These are phyloP conservation scores for Panthera tigris DNA, from an alignment of 2,113 vertebrate species.

Conservation along the genomic window DNA sequence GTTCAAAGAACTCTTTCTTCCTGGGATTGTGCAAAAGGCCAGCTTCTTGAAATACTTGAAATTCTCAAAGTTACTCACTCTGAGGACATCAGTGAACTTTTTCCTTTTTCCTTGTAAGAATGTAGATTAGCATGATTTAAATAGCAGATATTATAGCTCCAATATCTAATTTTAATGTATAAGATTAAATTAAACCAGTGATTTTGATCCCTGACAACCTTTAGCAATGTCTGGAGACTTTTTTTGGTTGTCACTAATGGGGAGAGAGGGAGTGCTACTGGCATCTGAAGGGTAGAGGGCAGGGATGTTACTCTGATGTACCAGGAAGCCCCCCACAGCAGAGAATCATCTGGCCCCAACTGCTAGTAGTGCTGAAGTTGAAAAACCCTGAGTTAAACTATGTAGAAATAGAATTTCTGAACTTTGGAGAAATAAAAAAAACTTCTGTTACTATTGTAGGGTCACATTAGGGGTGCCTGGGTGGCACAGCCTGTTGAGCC, in stretches of 20 bases:
- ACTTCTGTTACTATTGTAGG: background rate
- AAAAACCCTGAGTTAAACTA: background rate
- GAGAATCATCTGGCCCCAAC: background rate
- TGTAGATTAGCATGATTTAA: background rate
- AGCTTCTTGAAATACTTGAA: constrained; percentile 7
- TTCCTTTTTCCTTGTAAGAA: constrained; percentile 17
- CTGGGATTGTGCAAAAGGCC: constrained; percentile 25
- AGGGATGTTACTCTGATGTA: background rate
- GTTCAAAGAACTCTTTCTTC: constrained; percentile 8
- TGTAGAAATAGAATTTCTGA: background rate
- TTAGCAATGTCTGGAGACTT: background rate
- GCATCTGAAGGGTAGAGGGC: background rate
- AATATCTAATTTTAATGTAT: background rate
- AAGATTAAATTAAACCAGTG: constrained; percentile 31
- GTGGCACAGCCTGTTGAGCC: too few relatives aligned
- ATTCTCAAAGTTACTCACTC: constrained; percentile 10
- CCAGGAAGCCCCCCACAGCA: background rate
- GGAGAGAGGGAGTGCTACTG: background rate
- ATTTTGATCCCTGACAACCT: background rate
- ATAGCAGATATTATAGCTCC: background rate
- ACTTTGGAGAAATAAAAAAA: constrained; percentile 8
- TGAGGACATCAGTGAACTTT: background rate
- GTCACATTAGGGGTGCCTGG: background rate
- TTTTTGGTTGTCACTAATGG: background rate
- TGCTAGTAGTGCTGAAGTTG: background rate